Evolutionary conservation across 2,888 invertebrate species (phyloP), one percentile per base, ranked within the genome.

Genomic region (Nesidiocoris tenuis): DNA sequence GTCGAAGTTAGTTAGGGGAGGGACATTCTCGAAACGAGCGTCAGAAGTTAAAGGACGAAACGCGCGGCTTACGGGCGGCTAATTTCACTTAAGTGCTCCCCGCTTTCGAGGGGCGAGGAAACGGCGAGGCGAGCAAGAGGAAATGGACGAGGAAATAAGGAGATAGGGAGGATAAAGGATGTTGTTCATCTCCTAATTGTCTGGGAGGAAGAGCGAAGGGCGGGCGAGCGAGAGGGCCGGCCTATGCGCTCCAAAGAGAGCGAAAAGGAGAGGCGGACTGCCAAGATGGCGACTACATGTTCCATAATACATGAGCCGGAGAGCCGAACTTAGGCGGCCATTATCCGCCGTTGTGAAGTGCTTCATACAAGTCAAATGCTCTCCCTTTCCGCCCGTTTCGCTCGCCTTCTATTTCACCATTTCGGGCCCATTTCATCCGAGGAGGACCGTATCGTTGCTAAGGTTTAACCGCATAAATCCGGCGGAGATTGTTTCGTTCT

Each of bases 241-340:
- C 39, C 5, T 39, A n/a, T 39, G 39, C 39, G 12, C 12, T 12
- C 39, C 3, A 12, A 3, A 3, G 39, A 39, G 39, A 39, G 39
- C 3, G 39, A 39, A 39, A 39, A 39, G 39, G 39, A 39, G 5
- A 39, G 39, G 12, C 5, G 39, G 39, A 39, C 12, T 7, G 39
- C 5, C 39, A 39, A 39, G 39, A 39, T 39, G 39, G 39, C 39
- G 39, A 39, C 39, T 39, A 39, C 56, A 21, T 57, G 68, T 74
- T 75, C 77, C 74, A 77, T 77, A 77, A 77, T 75, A 77, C 75
- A 77, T 77, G 77, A 77, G 77, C 39, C 39, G 39, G 39, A 39
- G 39, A 39, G 39, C 39, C 12, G 39, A 39, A 39, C 75, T 77
- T 77, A 77, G 75, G 63, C 70, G 65, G 67, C 75, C 77, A 77